Conservation (phyloP, 2,797 vertebrate genomes). For the Oryzias dopingdopingensis region DNA sequence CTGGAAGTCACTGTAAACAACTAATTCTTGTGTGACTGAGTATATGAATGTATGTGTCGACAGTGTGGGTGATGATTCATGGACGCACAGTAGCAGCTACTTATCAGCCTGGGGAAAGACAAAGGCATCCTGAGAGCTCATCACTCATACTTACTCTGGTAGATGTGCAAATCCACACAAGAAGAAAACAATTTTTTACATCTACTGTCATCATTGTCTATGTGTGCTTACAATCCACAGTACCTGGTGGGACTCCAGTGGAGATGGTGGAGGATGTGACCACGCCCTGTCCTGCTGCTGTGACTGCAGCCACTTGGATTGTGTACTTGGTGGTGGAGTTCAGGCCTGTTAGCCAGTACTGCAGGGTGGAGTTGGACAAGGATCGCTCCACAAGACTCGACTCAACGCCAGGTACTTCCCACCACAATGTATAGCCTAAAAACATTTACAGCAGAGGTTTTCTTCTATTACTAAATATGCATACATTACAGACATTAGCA, state of each 20-base stretch:
- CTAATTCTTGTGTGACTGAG: slow-evolving; percentile 43
- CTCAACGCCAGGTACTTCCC: slow-evolving; percentile 84
- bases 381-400: slow-evolving; percentile 76
- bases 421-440: slow-evolving; percentile 89
- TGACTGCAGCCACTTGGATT: slow-evolving; percentile 88
- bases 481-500: slow-evolving; percentile 2
- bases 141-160: slow-evolving; percentile 70
- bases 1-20: slow-evolving; percentile 60
- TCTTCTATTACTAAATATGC: slow-evolving; percentile 28
- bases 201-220: slow-evolving; percentile 1
- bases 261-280: slow-evolving; percentile 89
- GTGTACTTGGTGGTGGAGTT: slow-evolving; percentile 89
- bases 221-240: slow-evolving; percentile 27
- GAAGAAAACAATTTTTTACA: slow-evolving; percentile 13
- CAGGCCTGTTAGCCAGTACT: slow-evolving; percentile 87
- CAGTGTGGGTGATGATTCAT: slow-evolving; percentile 73
- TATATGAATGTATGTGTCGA: slow-evolving; percentile 39
- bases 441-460: slow-evolving; percentile 12
- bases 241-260: slow-evolving; percentile 95
- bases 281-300: slow-evolving; percentile 80
- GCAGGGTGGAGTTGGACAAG: slow-evolving; percentile 84
- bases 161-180: slow-evolving; percentile 8
- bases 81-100: slow-evolving; percentile 68
- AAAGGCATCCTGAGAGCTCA: slow-evolving; percentile 69
- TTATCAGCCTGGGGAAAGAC: slow-evolving; percentile 73